Evolutionary conservation across 2,888 invertebrate genomes (phyloP), one percentile per base, ranked within the genome.

Genomic region (Miltochrista miniata): DNA sequence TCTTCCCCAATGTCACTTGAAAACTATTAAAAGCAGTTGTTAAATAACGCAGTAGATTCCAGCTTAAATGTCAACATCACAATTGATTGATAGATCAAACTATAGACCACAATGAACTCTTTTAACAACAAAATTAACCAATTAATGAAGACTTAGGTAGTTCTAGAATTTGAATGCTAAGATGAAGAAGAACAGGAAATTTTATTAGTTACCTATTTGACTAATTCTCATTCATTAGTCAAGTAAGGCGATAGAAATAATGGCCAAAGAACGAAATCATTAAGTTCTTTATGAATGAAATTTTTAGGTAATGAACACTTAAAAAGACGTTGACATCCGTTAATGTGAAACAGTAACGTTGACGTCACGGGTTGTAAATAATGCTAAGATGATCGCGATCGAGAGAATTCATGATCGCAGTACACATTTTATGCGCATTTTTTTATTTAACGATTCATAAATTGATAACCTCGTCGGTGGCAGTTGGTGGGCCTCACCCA

Each of bases 401-500:
- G 55, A 61, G 54, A 54, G 59, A 58, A 65, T 61, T 60, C 60
- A 64, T 64, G 57, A 65, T 56, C 59, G 63, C 67, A 71, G 66
- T 68, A 72, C 66, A 56, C 57, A 70, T 68, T 66, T 31, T 71
- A 76, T 70, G 76, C 75, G 72, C 71, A 75, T 78, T 81, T 83
- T 24, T 73, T 77, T 77, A 70, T 74, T 79, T 74, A 76, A 82
- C 80, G 77, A 81, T 81, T 84, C 80, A 81, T 80, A 85, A 81
- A 84, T 83, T 84, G 83, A 85, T 87, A 86, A 86, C 85, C 85
- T 83, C 80, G 80, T 79, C 79, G 79, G 79, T 82, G 83, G 79
- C 64, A 70, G 66, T 71, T 66, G 69, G 66, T 68, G 64, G 70
- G 64, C 67, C 65, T 61, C 61, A 58, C 65, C 38, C 64, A 66